Evolutionary conservation across 92 coral and sea anemone genomes (phyloP), one percentile per base, ranked within the genome.

Genomic region (Actinostola sp.): DNA sequence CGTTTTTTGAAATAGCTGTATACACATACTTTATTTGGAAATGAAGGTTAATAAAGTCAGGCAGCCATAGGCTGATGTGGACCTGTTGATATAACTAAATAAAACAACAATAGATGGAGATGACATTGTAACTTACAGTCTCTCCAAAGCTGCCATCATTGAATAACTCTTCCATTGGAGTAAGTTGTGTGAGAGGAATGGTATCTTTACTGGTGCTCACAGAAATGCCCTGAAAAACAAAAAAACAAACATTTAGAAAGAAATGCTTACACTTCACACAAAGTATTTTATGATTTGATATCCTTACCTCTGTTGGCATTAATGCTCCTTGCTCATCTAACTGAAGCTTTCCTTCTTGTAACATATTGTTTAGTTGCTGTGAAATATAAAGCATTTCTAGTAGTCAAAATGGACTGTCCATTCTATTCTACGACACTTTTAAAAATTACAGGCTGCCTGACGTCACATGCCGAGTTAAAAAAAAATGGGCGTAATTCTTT

Each of bases 141-240:
- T 88, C 98, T 68, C 94, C 97, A 25, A 90, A 79, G 54, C 86
- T 75, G 32, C 89, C 86, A 74, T 86, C 91, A 33, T 81, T 79
- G 65, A 94, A 94, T 34, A 94, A 79, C 55, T 86, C 92, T 48
- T 94, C 97, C 91, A 91, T 82, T 10, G 88, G 93, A 38, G 89
- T 56, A 19, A 94, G 77, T 14, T 87, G 67, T 27, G 62, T 0
- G 21, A 63, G 63, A 13, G 63, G 56, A 34, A 42, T 46, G 45
- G 24, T 63, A 11, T 52, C 42, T 10, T 43, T 33, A 3, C 45
- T 33, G 58, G 14, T 46, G 32, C 35, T 67, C 23, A 28, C 16
- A 30, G 38, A 6, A 19, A 45, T 66, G 17, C 72, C 81, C 71
- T 63, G 33, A 24, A 59, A 67, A 17, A 12, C 11, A 46, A 67